Percentiles rank a stretch among this genome's conserved stretches.
These are phyloP conservation scores for Galeruca laticollis DNA, from an alignment of 2,888 invertebrate genomes.

Conservation along the genomic window DNA sequence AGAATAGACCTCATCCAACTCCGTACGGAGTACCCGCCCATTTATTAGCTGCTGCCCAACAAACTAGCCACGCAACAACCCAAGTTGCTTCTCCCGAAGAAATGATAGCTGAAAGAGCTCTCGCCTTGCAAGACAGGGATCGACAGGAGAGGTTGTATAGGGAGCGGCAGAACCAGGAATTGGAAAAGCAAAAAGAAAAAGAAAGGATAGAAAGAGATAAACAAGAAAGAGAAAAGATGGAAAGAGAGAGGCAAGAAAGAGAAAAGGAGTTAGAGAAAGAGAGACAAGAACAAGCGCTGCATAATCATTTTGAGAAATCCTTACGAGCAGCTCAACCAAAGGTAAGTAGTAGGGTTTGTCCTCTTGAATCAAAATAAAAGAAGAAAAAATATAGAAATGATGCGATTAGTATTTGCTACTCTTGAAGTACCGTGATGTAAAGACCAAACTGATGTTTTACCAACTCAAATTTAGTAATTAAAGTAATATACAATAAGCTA, in stretches of 20 bases:
- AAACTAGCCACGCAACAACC: slow-evolving; percentile 44
- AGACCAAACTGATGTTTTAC: neutral
- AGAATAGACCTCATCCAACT: slow-evolving; percentile 57
- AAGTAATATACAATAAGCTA: neutral
- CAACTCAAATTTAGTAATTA: neutral
- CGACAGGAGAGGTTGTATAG: slow-evolving; percentile 75
- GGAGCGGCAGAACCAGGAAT: slow-evolving; percentile 75
- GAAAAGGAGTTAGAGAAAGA: slow-evolving; percentile 68
- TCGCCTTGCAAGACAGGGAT: slow-evolving; percentile 74
- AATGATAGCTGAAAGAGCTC: slow-evolving; percentile 67
- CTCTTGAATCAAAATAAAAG: too few species aligned
- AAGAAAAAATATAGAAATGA: neutral
- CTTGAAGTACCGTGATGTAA: slow-evolving; percentile 16
- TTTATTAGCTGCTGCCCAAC: slow-evolving; percentile 42
- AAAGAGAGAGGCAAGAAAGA: slow-evolving; percentile 63
- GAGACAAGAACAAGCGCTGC: slow-evolving; percentile 78
- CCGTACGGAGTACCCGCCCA: slow-evolving; percentile 46
- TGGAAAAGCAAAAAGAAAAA: slow-evolving; percentile 70
- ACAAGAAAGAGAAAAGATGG: slow-evolving; percentile 58
- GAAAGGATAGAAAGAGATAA: slow-evolving; percentile 66
- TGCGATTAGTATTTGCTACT: slow-evolving; percentile 17
- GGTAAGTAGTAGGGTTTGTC: slow-evolving; percentile 65
- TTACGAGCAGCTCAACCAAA: slow-evolving; percentile 83
- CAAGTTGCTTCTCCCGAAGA: slow-evolving; percentile 65
- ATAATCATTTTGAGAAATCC: slow-evolving; percentile 92